Base-by-base conservation (phyloP, 2,888 invertebrate species). In the Acleris cristana region DNA sequence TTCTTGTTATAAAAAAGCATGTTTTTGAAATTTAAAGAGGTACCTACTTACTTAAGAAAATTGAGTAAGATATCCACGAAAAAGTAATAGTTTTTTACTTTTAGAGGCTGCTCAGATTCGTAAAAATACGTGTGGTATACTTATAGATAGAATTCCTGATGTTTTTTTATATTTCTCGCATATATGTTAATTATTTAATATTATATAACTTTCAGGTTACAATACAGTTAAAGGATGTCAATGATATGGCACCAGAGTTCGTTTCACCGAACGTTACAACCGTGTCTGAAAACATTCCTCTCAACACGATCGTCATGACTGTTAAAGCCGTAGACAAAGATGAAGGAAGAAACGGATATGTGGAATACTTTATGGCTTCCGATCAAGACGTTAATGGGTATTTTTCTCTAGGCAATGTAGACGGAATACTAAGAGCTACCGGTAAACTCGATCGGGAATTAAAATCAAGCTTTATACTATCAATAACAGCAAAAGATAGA, bases 191-290 rank as follows among this genome's bases (percentile, higher is more conserved):
- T 18, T 23, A 57, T 72, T 62, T 73, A 73, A 72, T 77, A 70
- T 70, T 74, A 65, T 68, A 19, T 51, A 18, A 49, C 78, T 86
- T 73, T 66, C 93, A 98, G 98, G 98, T 98, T 65, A 96, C 96
- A 60, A 96, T 98, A 73, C 95, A 96, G 71, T 93, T 99, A 63
- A 95, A 96, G 82, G 98, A 99, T 87, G 96, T 98, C 71, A 98
- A 99, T 90, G 98, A 99, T 85, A 96, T 97, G 94, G 95, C 96
- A 48, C 98, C 98, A 5, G 95, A 95, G 80, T 98, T 98, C 87
- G 94, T 96, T 72, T 96, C 97, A 5, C 94, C 96, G 23, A 96
- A 96, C 80, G 95, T 95, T 80, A 97, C 97, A 44, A 90, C 95
- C 48, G 95, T 98, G 18, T 94, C 95, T 69, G 98, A 98, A 92